These are phyloP conservation scores for Zhengitettix transpicula DNA, from an alignment of 2,888 invertebrate genomes.

Conservation along the genomic window DNA sequence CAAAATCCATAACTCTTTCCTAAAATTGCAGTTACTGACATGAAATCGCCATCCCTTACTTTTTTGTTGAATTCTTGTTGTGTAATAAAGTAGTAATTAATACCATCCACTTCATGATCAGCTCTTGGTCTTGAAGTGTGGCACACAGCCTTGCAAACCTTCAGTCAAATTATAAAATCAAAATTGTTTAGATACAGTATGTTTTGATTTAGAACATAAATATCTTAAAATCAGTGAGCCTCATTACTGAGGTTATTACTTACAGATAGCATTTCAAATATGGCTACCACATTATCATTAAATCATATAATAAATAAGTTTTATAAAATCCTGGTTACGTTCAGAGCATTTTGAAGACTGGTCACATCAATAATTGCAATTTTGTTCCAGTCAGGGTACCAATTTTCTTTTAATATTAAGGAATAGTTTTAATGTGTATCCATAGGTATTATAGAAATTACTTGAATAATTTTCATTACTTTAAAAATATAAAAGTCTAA, in stretches of 20 bases:
- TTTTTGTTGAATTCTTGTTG: slow-evolving; percentile 23
- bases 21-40: slow-evolving; percentile 24
- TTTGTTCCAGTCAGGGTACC: no score
- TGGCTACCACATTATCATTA: no score
- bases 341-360: no score
- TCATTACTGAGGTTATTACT: not conserved
- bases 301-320: no score
- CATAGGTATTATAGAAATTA: no score
- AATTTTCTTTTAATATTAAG: no score
- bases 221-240: not conserved
- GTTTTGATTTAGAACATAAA: slow-evolving; percentile 1
- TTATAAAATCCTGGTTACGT: no score
- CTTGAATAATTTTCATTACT: no score
- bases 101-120: slow-evolving; percentile 18
- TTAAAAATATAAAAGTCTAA: no score
- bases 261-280: no score
- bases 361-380: no score
- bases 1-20: slow-evolving; percentile 28
- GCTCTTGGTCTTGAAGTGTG: slow-evolving; percentile 24
- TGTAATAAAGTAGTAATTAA: slow-evolving; percentile 21
- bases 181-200: slow-evolving; percentile 17
- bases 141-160: slow-evolving; percentile 22
- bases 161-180: not conserved
- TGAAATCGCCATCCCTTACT: slow-evolving; percentile 25
- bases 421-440: no score